Percentiles rank a stretch among this genome's conserved stretches.
phyloP scores from a whole-genome alignment of 2,797 vertebrate species.

The Anabacerthia variegaticeps region DNA sequence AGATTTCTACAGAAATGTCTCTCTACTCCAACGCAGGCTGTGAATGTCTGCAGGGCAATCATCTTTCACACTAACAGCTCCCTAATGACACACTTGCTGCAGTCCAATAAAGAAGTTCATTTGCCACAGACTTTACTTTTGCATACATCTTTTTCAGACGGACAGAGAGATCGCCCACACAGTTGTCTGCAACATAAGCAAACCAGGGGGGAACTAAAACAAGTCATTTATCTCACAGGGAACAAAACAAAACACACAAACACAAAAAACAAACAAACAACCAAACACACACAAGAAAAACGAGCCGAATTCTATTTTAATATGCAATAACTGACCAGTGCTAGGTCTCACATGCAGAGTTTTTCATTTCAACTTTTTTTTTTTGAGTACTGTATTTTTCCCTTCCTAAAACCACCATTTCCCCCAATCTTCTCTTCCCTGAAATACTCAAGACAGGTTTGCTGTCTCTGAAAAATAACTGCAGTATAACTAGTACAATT shows the following conservation, averaged over 20 bases:
- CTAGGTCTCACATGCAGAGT: not conserved
- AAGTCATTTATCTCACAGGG: not conserved
- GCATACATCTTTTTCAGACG: not conserved
- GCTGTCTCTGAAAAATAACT: not conserved
- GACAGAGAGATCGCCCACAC: not conserved
- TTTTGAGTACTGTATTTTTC: not conserved
- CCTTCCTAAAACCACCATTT: not conserved
- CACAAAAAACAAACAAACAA: no score
- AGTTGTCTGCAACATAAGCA: not conserved
- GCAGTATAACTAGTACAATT: not conserved
- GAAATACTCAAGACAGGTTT: not conserved
- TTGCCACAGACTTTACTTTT: not conserved
- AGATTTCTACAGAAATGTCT: not conserved
- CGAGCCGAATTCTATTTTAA: not conserved
- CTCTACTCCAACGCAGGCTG: not conserved
- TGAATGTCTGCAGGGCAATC: slow-evolving; percentile 17
- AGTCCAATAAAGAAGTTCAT: not conserved
- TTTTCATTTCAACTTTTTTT: not conserved
- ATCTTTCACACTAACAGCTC: slow-evolving; percentile 1
- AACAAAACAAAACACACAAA: fast-evolving
- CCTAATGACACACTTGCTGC: slow-evolving; percentile 7
- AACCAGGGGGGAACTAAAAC: not conserved
- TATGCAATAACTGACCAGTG: not conserved
- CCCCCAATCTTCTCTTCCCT: not conserved
- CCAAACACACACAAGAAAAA: not conserved